Percentiles rank a stretch among this genome's conserved stretches.
Conservation (phyloP, 2,113 vertebrate genomes). For the Columba livia region DNA sequence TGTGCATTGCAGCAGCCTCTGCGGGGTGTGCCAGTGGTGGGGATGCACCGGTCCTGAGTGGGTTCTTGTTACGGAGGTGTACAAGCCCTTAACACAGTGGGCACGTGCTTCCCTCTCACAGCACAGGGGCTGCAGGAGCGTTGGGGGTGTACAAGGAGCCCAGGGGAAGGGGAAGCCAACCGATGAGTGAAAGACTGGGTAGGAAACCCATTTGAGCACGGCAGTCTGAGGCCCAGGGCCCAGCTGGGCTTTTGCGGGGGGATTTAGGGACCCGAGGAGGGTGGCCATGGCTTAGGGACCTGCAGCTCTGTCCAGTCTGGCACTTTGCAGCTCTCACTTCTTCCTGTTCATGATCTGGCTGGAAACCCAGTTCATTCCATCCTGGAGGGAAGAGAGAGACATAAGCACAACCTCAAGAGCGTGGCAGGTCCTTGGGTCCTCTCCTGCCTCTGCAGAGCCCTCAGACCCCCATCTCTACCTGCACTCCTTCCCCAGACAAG, state of each 20-base stretch:
- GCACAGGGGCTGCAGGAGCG: background rate
- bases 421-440: background rate
- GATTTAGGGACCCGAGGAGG: fast-evolving
- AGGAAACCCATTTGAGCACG: background rate
- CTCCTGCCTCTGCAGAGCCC: background rate
- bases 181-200: background rate
- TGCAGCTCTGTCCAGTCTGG: background rate
- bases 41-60: background rate
- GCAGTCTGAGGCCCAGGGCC: background rate
- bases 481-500: conserved; percentile 86
- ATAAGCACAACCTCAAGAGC: background rate
- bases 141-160: background rate
- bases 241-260: fast-evolving
- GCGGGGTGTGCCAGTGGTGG: fast-evolving
- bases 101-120: background rate
- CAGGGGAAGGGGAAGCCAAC: background rate
- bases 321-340: conserved; percentile 67
- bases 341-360: conserved; percentile 86
- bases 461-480: conserved; percentile 67
- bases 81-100: background rate
- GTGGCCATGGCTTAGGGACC: background rate
- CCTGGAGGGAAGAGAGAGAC: conserved; percentile 65
- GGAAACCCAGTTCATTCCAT: conserved; percentile 94
- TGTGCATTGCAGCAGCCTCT: background rate
- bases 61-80: background rate